Evolutionary conservation across 2,113 vertebrate genomes (phyloP).

Genomic region (Struthio camelus): DNA sequence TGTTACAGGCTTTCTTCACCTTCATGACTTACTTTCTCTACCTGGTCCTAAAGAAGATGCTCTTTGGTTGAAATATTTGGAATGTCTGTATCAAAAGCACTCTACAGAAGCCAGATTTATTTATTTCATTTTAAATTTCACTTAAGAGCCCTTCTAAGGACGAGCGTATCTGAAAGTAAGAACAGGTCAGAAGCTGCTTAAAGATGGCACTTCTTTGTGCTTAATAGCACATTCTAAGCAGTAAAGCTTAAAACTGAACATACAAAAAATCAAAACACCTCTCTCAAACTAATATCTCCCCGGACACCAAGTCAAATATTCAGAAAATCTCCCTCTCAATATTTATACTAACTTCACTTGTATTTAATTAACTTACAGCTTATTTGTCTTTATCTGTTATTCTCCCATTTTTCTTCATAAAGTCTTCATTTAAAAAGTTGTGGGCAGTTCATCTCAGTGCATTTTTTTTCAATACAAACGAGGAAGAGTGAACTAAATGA

Average conservation of each 20-base stretch:
- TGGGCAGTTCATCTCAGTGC: background rate
- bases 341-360: background rate
- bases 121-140: constrained; percentile 7
- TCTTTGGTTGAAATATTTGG: background rate
- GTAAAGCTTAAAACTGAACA: background rate
- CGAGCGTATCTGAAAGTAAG: background rate
- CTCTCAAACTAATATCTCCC: background rate
- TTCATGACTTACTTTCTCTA: background rate
- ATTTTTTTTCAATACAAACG: background rate
- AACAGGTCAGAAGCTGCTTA: background rate
- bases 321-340: background rate
- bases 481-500: background rate
- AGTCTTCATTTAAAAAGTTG: background rate
- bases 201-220: background rate
- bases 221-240: background rate
- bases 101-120: background rate
- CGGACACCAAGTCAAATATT: background rate
- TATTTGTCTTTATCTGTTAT: background rate
- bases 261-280: background rate
- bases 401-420: background rate
- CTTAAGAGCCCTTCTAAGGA: background rate
- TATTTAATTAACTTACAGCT: background rate
- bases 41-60: background rate
- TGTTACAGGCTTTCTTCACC: background rate
- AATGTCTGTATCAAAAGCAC: constrained; percentile 11